Base-by-base conservation (phyloP, 2,888 invertebrate genomes). In the Dasysyrphus albostriatus region DNA sequence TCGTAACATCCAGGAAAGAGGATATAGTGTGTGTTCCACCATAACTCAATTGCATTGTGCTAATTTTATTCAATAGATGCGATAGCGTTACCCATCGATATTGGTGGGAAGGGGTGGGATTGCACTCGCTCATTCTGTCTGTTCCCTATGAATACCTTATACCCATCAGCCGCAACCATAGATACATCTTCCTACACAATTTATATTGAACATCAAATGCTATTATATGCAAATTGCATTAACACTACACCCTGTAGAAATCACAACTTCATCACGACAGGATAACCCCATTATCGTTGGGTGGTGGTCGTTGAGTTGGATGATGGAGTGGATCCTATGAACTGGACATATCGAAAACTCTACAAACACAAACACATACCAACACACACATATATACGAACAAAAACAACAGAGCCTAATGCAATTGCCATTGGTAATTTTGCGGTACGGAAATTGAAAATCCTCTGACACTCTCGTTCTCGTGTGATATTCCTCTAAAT, bases 141-240 rank as follows among this genome's bases (percentile, higher is more conserved):
- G 51, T 51, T 19, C 5, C 51, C 29, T 3, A 24, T 51, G 24
- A n/a, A 42, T 29, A 32, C 29, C 8, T 1, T 29, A 14, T 14
- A 44, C 5, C 6, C 29, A 37, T 12, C 39, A 49, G 10, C 32
- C 67, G 19, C 49, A 67, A 19, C 19, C 51, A 69, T 47, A 44
- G 16, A 47, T 67, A 63, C 59, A 19, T 83, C 74, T 56, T 61
- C 34, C 75, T 69, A 51, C 70, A 67, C 76, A 75, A 84, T 76
- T 77, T 82, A 74, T 87, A 82, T 78, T 69, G 82, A 67, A 83
- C 87, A 87, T 83, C 83, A 83, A 88, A 83, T 83, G 83, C 72
- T 77, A 88, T 88, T 83, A 88, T 83, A 88, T 88, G 88, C 83
- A 88, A 88, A 88, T 88, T 83, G 83, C 83, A 80, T 88, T 88